Evolutionary conservation across 2,888 invertebrate species (phyloP).

Genomic region (Acronicta aceris): DNA sequence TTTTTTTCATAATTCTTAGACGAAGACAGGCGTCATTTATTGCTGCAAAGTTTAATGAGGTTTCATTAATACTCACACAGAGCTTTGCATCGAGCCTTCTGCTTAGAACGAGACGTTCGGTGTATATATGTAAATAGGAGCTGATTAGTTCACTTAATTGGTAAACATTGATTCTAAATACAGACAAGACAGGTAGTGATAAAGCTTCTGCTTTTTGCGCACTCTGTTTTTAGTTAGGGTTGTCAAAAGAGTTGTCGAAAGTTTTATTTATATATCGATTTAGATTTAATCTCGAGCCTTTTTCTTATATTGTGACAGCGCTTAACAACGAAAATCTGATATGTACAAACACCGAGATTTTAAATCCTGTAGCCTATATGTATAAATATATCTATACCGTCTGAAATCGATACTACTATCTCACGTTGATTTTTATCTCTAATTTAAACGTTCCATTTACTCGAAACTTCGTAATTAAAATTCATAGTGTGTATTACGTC

Average conservation of each 20-base stretch:
- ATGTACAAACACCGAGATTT: no score
- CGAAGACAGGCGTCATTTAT: slow-evolving; percentile 12
- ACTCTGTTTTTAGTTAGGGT: slow-evolving; percentile 1
- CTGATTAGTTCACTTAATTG: slow-evolving; percentile 58
- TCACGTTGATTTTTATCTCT: no score
- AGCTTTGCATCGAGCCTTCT: slow-evolving; percentile 37
- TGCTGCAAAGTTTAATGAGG: slow-evolving; percentile 39
- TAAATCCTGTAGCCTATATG: no score
- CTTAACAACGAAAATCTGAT: no score
- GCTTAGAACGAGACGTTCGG: slow-evolving; percentile 30
- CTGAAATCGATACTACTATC: no score
- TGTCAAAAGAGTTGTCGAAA: background rate
- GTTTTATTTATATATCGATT: no score
- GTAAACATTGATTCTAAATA: slow-evolving; percentile 46
- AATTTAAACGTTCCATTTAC: background rate
- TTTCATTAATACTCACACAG: slow-evolving; percentile 45
- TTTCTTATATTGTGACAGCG: no score
- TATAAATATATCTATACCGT: no score
- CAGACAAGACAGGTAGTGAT: slow-evolving; percentile 44
- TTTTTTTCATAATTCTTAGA: no score
- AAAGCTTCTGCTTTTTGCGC: slow-evolving; percentile 29
- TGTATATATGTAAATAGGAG: slow-evolving; percentile 45
- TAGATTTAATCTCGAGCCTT: no score
- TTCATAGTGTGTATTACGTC: background rate
- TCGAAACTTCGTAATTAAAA: background rate